A percentile compares a stretch with the other conserved stretches of the same genome.
These are phyloP conservation scores for Leucophenga montana DNA, from an alignment of 2,888 invertebrate genomes.

Conservation along the genomic window DNA sequence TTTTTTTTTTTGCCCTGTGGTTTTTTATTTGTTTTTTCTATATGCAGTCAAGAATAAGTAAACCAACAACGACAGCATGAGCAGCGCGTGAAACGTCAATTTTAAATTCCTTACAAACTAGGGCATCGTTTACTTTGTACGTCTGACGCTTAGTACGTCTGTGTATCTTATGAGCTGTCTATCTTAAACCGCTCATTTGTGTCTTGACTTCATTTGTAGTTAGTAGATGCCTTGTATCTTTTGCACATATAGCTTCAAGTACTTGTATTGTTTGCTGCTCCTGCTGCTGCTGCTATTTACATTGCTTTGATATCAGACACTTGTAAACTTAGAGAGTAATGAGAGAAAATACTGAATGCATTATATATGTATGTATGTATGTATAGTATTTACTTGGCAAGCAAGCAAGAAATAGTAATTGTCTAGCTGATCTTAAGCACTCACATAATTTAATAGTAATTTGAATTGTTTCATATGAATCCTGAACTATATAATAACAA, in stretches of 20 bases:
- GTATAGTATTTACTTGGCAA: no score
- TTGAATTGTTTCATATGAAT: no score
- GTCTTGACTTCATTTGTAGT: constrained; percentile 7
- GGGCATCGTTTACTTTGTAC: constrained; percentile 23
- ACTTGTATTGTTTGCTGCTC: background rate
- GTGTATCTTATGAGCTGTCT: background rate
- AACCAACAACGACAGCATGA: constrained; percentile 13
- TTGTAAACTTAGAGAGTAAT: no score
- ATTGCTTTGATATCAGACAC: no score
- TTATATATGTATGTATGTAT: no score
- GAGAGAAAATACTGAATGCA: no score
- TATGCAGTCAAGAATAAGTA: constrained; percentile 11
- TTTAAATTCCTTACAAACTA: constrained; percentile 21
- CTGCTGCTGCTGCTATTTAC: background rate
- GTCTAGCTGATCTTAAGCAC: no score
- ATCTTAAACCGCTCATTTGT: background rate
- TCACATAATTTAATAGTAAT: no score
- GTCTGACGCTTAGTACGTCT: no score
- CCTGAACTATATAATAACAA: no score
- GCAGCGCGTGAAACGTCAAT: constrained; percentile 9
- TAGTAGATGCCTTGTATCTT: background rate
- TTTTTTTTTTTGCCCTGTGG: background rate
- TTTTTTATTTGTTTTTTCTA: background rate
- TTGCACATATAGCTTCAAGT: background rate
- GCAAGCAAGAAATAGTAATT: no score